phyloP scores from a whole-genome alignment of 2,797 vertebrate species.

The Gallinago stenura region DNA sequence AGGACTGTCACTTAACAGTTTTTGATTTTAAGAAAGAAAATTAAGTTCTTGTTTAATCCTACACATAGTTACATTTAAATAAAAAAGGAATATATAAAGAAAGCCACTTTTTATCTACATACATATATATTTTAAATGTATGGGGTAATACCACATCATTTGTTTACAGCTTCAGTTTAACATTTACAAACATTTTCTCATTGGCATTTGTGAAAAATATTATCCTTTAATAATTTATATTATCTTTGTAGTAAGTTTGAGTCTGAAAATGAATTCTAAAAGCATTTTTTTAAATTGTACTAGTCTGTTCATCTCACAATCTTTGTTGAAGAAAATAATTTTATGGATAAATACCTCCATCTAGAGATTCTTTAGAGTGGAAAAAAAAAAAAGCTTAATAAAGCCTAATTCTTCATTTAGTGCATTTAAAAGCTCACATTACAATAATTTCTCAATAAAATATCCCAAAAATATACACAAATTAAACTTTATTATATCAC shows the following conservation, averaged over 20 bases:
- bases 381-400: neutral
- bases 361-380: constrained; percentile 59
- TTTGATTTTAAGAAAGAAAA: neutral
- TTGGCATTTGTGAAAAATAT: constrained; percentile 18
- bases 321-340: constrained; percentile 22
- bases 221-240: constrained; percentile 43
- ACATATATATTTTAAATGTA: neutral
- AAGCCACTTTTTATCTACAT: neutral
- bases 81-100: neutral
- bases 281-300: neutral
- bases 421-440: neutral
- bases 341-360: constrained; percentile 72
- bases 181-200: constrained; percentile 30
- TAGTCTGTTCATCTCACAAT: neutral
- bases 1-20: neutral
- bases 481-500: neutral
- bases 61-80: neutral
- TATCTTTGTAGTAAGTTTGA: neutral
- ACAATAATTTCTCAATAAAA: neutral
- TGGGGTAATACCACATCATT: neutral
- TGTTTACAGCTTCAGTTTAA: constrained; percentile 35
- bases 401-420: neutral
- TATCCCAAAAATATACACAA: neutral
- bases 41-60: neutral
- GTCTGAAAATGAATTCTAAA: constrained; percentile 21